phyloP scores from a whole-genome alignment of 1,140 invertebrate species.

The Orius insidiosus region DNA sequence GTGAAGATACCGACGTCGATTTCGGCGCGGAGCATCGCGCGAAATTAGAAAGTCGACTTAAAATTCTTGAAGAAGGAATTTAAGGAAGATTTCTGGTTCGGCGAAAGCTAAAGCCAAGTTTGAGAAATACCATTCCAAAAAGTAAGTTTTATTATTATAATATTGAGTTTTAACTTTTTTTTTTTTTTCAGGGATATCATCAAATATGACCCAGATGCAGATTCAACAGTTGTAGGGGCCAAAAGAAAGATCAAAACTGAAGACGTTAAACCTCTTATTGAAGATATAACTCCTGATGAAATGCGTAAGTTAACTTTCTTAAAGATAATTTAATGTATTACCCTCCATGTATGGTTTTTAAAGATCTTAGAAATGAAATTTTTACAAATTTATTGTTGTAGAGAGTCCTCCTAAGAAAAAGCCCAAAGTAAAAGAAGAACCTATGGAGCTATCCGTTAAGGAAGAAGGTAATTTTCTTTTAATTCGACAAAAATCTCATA shows the following conservation, averaged over 20 bases:
- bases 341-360: background rate
- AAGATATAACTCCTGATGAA: constrained; percentile 16
- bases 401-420: constrained; percentile 7
- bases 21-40: constrained; percentile 74
- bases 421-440: constrained; percentile 3
- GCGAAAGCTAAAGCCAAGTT: constrained; percentile 72
- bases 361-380: background rate
- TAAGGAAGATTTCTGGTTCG: constrained; percentile 67
- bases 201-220: constrained; percentile 41
- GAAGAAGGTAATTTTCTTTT: constrained; percentile 1
- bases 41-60: constrained; percentile 62
- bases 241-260: constrained; percentile 22
- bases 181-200: no score
- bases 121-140: constrained; percentile 76
- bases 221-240: constrained; percentile 34
- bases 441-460: background rate
- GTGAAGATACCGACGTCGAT: constrained; percentile 42
- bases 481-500: background rate
- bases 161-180: no score
- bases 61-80: constrained; percentile 65
- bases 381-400: background rate
- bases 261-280: constrained; percentile 29
- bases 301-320: background rate
- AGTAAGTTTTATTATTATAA: constrained; percentile 38
- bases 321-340: background rate